Conservation (phyloP, 2,888 invertebrate genomes). For the Tethea ocularis region DNA sequence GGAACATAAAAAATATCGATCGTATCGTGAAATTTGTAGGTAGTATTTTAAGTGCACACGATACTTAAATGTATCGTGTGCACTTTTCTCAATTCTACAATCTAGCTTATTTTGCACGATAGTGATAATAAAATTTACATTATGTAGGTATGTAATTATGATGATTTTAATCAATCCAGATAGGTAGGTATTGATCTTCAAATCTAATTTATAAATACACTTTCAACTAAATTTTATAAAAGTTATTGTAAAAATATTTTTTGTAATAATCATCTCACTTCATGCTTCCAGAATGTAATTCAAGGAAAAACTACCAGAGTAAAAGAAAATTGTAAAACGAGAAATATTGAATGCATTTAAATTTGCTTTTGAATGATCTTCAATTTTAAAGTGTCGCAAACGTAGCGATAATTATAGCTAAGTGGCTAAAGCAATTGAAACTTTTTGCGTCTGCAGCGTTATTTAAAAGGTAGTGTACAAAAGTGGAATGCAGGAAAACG, state of each 20-base stretch:
- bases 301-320: no score
- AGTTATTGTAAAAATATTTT: no score
- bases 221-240: no score
- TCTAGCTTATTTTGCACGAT: no score
- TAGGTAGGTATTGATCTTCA: no score
- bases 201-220: no score
- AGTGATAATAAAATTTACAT: no score
- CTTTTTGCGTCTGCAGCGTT: slow-evolving; percentile 62
- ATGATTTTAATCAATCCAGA: no score
- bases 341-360: neutral
- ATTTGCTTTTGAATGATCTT: slow-evolving; percentile 17
- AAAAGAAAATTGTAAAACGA: neutral
- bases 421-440: slow-evolving; percentile 61
- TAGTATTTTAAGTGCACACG: neutral
- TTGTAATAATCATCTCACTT: no score
- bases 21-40: neutral
- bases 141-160: no score
- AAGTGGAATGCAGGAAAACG: slow-evolving; percentile 61
- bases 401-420: slow-evolving; percentile 48
- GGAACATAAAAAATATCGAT: neutral
- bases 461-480: slow-evolving; percentile 51
- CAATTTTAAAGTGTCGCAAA: slow-evolving; percentile 32
- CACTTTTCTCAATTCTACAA: no score
- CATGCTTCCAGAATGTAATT: no score
- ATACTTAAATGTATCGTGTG: neutral